Evolutionary conservation across 2,797 vertebrate genomes (phyloP), one percentile per base, ranked within the genome.

Genomic region (Hoplostethus atlanticus): DNA sequence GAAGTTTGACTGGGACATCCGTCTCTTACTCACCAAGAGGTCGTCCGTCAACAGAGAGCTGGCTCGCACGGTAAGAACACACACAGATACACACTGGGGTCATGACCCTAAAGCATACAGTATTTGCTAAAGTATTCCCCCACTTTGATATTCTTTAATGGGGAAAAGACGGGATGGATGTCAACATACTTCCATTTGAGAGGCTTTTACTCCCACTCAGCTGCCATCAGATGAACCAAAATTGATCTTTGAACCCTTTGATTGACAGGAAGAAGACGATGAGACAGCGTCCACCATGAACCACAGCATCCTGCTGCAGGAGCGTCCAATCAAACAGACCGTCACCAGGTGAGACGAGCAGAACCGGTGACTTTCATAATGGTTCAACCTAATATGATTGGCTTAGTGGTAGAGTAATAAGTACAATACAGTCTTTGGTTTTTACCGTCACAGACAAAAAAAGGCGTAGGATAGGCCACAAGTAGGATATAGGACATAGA

Each of bases 271-370:
- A 1, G 96, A 95, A 0, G 98, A 99, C 1, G 96, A 97, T 46
- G 94, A 95, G 58, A 96, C 89, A n/a, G 80, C 91, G 0, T 98
- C 97, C 65, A 96, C 96, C 16, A 95, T 99, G 93, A 99, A 99
- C 93, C 97, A 98, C 90, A 91, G 91, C 89, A 92, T 99, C 87
- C 94, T 97, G 63, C 95, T 99, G 62, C 97, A 99, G 84, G 98
- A 99, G 88, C 94, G 97, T 42, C 96, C 98, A 30, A 94, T 98
- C 91, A 99, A 96, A 72, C 97, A 98, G 91, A 99, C 97, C 0
- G 96, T 99, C 85, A 99, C 96, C 90, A 97, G 96, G 97, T 98
- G 86, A 89, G 60, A 8, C 2, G 44, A 73, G 54, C 6, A 21
- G 73, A 3, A 68, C 60, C n/a, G 7, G 6, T 1, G 9, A 40